A percentile compares a stretch with the other conserved stretches of the same genome.
These are phyloP conservation scores for Corythoichthys intestinalis DNA, from an alignment of 2,113 vertebrate species.

Conservation along the genomic window DNA sequence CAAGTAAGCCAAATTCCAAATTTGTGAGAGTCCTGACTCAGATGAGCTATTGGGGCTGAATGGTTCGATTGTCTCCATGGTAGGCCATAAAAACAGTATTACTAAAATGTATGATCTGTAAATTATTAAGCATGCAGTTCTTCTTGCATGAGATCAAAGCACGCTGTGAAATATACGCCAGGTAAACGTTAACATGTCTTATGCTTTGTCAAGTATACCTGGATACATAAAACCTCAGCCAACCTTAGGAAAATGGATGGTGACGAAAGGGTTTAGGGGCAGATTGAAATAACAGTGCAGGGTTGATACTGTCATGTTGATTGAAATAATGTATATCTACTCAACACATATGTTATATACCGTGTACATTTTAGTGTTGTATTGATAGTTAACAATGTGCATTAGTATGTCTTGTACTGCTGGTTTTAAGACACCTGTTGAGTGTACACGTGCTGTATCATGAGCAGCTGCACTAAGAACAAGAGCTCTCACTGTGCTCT, in stretches of 20 bases:
- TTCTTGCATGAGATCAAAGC: neutral
- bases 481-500: constrained; percentile 46
- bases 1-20: neutral
- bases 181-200: neutral
- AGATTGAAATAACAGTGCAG: neutral
- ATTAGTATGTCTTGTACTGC: neutral
- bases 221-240: neutral
- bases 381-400: neutral
- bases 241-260: neutral
- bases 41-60: neutral
- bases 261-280: neutral
- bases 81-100: neutral
- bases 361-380: neutral
- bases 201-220: neutral
- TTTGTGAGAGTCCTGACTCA: no score
- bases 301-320: neutral
- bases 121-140: neutral
- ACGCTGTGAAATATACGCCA: no score
- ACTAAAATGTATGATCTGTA: neutral
- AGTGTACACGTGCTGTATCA: constrained; percentile 24
- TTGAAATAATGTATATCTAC: neutral
- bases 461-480: constrained; percentile 55
- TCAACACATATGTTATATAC: no score
- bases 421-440: constrained; percentile 44
- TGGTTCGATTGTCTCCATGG: neutral